Evolutionary conservation across 2,797 vertebrate species (phyloP), one percentile per base, ranked within the genome.

Genomic region (Epinephelus awoara): DNA sequence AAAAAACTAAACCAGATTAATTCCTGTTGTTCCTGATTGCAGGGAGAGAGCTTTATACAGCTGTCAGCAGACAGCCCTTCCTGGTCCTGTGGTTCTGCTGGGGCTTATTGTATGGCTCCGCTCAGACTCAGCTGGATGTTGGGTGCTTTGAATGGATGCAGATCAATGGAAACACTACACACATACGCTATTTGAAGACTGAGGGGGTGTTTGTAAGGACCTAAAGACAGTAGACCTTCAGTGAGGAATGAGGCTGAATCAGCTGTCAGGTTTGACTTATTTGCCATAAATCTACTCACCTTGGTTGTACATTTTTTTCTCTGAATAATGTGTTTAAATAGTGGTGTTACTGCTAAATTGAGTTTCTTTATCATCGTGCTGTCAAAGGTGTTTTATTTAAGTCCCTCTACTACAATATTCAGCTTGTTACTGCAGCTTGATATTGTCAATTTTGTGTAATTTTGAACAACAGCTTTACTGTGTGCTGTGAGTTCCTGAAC

Each of bases 161-260:
- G 74, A 91, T 86, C 86, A 88, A 86, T 83, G 68, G 73, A 79
- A 84, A 84, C 78, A 75, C 77, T 82, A 78, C 46, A 75, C 75
- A 55, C 68, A 74, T 64, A 62, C 52, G 84, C 82, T 82, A 69
- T 83, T 79, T 76, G 80, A 89, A 82, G 84, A 83, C 72, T 76
- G 78, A 83, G 83, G 75, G 86, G 85, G 75, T 54, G 69, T 86
- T 73, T 80, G 79, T 82, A 77, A 76, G 82, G 73, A 80, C 63
- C 80, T 72, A 84, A 83, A 77, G 75, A 85, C 75, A 71, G 83
- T 51, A 72, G 71, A 85, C 70, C 59, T 76, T 83, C 74, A 72
- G 42, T 12, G 50, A 80, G 65, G 74, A 82, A 61, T 54, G 56
- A 84, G 54, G 34, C 65, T 64, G 67, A 82, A 72, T 82, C 69